Evolutionary conservation across 2,888 invertebrate genomes (phyloP).

Genomic region (Rhorus exstirpatorius): DNA sequence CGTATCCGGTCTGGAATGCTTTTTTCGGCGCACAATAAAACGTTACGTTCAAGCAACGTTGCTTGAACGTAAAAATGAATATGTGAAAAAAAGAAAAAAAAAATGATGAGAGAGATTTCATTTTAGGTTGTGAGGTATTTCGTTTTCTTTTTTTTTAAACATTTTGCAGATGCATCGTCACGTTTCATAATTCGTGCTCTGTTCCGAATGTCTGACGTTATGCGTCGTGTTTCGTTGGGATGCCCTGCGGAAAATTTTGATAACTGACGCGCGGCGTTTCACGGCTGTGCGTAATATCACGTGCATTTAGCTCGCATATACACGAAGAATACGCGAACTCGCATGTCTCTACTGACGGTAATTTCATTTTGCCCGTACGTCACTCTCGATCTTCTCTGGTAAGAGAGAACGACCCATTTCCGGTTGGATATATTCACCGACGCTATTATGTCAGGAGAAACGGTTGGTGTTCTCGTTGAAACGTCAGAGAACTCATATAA

Average conservation of each 20-base stretch:
- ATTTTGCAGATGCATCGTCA: background rate
- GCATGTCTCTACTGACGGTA: conserved; percentile 8
- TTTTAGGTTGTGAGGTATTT: no score
- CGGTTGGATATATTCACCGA: conserved; percentile 39
- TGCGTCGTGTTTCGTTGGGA: background rate
- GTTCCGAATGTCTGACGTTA: background rate
- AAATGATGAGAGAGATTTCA: background rate
- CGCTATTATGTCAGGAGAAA: conserved; percentile 30
- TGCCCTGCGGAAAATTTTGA: background rate
- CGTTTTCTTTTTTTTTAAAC: background rate
- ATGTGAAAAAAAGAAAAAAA: no score
- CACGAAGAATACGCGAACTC: background rate
- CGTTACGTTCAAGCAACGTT: no score
- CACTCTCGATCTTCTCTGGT: conserved; percentile 36
- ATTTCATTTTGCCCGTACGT: conserved; percentile 36
- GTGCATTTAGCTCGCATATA: background rate
- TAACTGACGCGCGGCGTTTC: background rate
- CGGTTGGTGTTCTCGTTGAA: background rate
- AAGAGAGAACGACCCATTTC: conserved; percentile 27
- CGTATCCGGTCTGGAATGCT: no score
- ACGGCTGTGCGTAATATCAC: background rate
- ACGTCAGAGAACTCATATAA: background rate
- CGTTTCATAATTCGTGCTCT: background rate
- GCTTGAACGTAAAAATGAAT: no score
- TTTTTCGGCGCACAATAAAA: no score